phyloP scores from a whole-genome alignment of 2,113 vertebrate genomes.

The Carollia perspicillata region DNA sequence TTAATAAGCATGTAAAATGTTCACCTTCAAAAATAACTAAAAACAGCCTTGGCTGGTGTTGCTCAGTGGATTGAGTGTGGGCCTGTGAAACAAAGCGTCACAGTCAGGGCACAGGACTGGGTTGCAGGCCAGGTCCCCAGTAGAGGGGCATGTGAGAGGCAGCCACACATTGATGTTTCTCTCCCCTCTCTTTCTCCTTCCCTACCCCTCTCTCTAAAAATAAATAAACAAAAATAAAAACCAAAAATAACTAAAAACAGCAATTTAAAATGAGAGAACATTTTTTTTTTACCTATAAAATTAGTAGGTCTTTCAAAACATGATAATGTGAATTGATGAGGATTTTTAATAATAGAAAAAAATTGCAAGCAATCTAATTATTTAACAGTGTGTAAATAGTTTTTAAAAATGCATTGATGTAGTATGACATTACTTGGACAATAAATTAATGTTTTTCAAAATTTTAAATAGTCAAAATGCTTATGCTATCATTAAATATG shows the following conservation, averaged over 20 bases:
- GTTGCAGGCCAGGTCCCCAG: no score
- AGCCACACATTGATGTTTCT: no score
- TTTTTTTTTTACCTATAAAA: background rate
- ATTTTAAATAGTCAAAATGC: background rate
- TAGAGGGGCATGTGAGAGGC: no score
- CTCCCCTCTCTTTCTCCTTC: no score
- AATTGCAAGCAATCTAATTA: background rate
- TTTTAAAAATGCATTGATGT: background rate
- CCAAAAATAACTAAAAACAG: background rate
- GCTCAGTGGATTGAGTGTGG: no score
- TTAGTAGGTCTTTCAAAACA: background rate
- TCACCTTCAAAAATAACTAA: background rate
- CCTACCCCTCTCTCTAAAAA: no score
- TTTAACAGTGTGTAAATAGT: background rate
- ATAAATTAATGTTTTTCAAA: background rate
- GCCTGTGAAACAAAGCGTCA: no score
- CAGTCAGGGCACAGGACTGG: no score
- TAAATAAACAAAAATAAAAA: no score
- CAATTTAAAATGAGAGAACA: background rate
- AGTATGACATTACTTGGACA: background rate
- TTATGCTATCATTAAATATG: background rate
- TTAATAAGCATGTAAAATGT: background rate
- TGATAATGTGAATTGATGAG: background rate
- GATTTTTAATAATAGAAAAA: constrained; percentile 1
- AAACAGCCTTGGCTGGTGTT: background rate